phyloP scores from a whole-genome alignment of 2,797 vertebrate genomes.

The Pangasius sanitwongsei region DNA sequence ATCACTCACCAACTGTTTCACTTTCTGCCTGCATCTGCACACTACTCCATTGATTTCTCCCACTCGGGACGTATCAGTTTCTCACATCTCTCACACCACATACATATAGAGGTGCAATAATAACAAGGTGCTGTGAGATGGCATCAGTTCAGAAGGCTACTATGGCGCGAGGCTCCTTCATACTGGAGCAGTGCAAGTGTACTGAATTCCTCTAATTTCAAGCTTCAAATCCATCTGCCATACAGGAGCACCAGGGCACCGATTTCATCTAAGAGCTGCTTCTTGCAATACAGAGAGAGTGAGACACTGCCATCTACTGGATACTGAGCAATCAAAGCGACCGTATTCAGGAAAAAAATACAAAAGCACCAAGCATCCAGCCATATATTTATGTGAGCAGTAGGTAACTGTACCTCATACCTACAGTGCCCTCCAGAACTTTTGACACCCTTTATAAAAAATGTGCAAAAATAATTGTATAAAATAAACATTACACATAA shows the following conservation, averaged over 20 bases:
- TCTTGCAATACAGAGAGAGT: neutral
- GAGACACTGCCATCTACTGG: constrained; percentile 51
- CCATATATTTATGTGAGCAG: constrained; percentile 35
- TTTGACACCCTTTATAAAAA: neutral
- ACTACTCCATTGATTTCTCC: constrained; percentile 10
- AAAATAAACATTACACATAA: neutral
- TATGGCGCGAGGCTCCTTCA: constrained; percentile 21
- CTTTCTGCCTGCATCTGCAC: neutral
- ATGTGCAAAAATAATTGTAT: neutral
- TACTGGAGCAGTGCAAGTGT: constrained; percentile 32
- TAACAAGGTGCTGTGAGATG: constrained; percentile 36
- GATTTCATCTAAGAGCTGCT: constrained; percentile 11
- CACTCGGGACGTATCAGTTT: constrained; percentile 18
- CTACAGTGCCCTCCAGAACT: neutral
- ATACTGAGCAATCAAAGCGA: neutral
- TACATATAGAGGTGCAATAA: constrained; percentile 33
- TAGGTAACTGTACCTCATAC: constrained; percentile 11
- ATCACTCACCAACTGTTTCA: constrained; percentile 19
- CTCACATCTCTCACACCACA: constrained; percentile 21
- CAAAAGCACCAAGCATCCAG: neutral
- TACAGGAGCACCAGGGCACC: constrained; percentile 26
- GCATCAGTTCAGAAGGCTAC: neutral
- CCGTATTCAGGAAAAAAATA: neutral
- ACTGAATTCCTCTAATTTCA: constrained; percentile 50
- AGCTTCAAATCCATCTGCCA: constrained; percentile 34